phyloP scores from a whole-genome alignment of 2,888 invertebrate species.

The Drosophila acutilabella region DNA sequence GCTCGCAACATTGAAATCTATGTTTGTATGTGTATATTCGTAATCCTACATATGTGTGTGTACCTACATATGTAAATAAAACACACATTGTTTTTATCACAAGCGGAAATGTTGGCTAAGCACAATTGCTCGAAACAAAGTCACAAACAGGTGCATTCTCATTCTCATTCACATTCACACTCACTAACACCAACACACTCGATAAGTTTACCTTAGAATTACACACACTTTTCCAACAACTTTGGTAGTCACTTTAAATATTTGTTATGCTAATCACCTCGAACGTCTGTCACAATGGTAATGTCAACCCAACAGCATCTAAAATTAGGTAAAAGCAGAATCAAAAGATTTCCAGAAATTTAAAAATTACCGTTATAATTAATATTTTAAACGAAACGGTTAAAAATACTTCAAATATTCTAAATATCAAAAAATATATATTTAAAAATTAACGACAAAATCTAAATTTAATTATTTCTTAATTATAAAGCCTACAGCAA shows the following conservation, averaged over 20 bases:
- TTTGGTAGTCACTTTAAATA: constrained; percentile 44
- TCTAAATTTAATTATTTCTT: neutral
- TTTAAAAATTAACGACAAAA: no score
- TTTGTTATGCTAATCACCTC: constrained; percentile 41
- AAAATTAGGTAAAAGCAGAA: constrained; percentile 5
- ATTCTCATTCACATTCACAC: constrained; percentile 12
- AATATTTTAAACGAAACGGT: no score
- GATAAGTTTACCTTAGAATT: constrained; percentile 28
- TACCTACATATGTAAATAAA: constrained; percentile 37
- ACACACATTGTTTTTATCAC: constrained; percentile 60
- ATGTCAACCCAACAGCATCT: constrained; percentile 4
- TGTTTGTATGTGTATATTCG: constrained; percentile 7
- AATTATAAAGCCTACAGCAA: neutral
- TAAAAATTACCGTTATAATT: no score
- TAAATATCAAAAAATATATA: no score
- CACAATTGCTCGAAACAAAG: constrained; percentile 28
- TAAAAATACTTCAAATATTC: no score
- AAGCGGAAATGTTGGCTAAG: constrained; percentile 63
- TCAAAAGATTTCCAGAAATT: neutral
- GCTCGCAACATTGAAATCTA: constrained; percentile 2
- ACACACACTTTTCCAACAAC: constrained; percentile 8
- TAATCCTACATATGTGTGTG: constrained; percentile 23
- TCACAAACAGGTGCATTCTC: constrained; percentile 59
- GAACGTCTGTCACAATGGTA: constrained; percentile 30
- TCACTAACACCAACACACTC: constrained; percentile 6